These are phyloP conservation scores for Emmelina monodactyla DNA, from an alignment of 2,888 invertebrate genomes.

Conservation along the genomic window DNA sequence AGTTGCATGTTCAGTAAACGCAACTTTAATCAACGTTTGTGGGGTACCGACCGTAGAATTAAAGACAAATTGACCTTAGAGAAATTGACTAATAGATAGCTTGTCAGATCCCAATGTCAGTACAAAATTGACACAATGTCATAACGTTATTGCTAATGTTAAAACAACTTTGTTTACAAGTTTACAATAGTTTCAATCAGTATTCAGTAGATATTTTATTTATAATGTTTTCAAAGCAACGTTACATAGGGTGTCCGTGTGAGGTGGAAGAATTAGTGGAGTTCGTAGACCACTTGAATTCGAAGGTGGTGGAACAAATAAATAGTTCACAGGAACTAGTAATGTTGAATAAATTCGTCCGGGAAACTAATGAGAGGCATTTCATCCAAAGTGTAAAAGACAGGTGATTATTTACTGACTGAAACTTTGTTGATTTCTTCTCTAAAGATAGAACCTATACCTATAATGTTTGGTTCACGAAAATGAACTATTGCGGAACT, in stretches of 20 bases:
- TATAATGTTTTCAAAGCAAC: too few relatives aligned
- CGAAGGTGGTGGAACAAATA: slow-evolving; percentile 37
- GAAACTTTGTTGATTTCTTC: neutral
- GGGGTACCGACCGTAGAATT: too few relatives aligned
- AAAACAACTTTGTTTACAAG: too few relatives aligned
- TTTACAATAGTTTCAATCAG: too few relatives aligned
- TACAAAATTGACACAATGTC: neutral
- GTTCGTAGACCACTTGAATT: slow-evolving; percentile 31
- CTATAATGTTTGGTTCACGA: neutral
- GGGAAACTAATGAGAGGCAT: slow-evolving; percentile 39
- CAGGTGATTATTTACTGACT: slow-evolving; percentile 23
- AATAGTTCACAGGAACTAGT: slow-evolving; percentile 42
- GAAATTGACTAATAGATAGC: too few relatives aligned
- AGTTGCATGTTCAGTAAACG: too few relatives aligned
- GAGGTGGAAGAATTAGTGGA: slow-evolving; percentile 24
- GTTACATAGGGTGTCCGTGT: slow-evolving; percentile 27
- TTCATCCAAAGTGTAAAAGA: slow-evolving; percentile 37
- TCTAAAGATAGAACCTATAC: neutral
- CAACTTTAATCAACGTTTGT: too few relatives aligned
- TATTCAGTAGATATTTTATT: too few relatives aligned
- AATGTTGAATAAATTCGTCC: slow-evolving; percentile 39
- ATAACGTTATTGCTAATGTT: neutral
- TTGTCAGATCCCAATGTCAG: too few relatives aligned
- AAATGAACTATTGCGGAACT: too few relatives aligned
- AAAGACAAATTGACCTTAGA: too few relatives aligned